A percentile compares a stretch with the other conserved stretches of the same genome.
phyloP scores from a whole-genome alignment of 2,888 invertebrate species.

The Autographa pulchrina region DNA sequence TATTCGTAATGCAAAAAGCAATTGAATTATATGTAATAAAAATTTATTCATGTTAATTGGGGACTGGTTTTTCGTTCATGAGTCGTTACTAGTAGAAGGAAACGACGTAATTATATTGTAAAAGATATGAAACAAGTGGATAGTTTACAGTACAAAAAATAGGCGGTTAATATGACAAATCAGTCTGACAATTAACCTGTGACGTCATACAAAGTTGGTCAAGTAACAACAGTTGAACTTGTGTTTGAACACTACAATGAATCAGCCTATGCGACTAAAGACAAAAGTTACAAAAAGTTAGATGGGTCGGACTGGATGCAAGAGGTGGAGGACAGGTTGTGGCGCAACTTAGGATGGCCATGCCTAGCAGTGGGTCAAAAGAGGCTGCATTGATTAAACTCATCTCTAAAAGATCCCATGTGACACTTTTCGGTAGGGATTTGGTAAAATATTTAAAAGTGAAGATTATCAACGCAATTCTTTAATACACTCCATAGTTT shows the following conservation, averaged over 20 bases:
- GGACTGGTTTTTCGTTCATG: conserved; percentile 58
- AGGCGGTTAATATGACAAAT: background rate
- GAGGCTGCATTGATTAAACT: no score
- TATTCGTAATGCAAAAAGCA: conserved; percentile 41
- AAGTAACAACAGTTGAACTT: no score
- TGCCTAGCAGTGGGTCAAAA: no score
- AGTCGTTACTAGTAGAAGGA: conserved; percentile 39
- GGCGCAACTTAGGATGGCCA: no score
- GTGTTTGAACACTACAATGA: no score
- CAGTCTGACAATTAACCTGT: background rate
- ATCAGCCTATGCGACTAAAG: no score
- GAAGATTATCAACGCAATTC: conserved; percentile 1
- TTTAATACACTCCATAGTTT: conserved; percentile 30
- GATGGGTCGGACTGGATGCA: no score
- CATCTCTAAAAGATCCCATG: no score
- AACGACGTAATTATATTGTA: conserved; percentile 19
- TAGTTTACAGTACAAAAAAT: background rate
- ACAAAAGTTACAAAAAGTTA: no score
- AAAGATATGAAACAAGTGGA: background rate
- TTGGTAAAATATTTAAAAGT: background rate
- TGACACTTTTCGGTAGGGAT: background rate
- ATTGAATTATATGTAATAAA: conserved; percentile 65
- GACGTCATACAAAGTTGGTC: background rate
- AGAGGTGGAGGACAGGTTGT: no score
- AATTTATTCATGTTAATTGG: conserved; percentile 69